These are phyloP conservation scores for Pygoscelis adeliae DNA, from an alignment of 2,113 vertebrate genomes.

Conservation along the genomic window DNA sequence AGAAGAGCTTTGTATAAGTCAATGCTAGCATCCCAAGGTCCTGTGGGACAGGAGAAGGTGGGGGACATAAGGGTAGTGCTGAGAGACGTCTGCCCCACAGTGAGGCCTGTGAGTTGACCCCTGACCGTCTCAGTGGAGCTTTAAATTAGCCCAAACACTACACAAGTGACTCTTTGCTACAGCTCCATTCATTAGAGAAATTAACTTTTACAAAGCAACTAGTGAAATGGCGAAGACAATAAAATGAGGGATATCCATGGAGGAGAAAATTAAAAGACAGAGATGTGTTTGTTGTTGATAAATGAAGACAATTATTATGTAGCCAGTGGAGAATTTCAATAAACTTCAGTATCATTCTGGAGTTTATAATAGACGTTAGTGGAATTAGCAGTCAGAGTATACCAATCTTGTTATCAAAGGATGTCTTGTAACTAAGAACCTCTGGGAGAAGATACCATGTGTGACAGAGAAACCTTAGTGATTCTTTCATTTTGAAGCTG, in stretches of 20 bases:
- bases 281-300: not conserved
- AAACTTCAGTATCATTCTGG: not conserved
- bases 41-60: not conserved
- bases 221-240: not conserved
- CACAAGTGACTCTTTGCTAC: not conserved
- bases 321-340: not conserved
- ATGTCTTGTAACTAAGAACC: not conserved
- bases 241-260: not conserved
- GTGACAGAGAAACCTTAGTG: not conserved
- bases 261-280: not conserved
- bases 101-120: not conserved
- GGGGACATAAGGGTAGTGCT: not conserved
- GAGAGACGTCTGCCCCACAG: not conserved
- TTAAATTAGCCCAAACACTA: not conserved
- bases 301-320: not conserved
- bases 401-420: not conserved
- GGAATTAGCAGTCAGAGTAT: not conserved
- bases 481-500: not conserved
- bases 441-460: fast-evolving
- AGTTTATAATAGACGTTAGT: not conserved
- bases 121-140: not conserved
- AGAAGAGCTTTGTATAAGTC: not conserved
- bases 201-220: not conserved
- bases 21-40: not conserved
- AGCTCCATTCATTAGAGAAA: not conserved